Evolutionary conservation across 2,888 invertebrate species (phyloP).

Genomic region (Mesodorylaimus sp.): DNA sequence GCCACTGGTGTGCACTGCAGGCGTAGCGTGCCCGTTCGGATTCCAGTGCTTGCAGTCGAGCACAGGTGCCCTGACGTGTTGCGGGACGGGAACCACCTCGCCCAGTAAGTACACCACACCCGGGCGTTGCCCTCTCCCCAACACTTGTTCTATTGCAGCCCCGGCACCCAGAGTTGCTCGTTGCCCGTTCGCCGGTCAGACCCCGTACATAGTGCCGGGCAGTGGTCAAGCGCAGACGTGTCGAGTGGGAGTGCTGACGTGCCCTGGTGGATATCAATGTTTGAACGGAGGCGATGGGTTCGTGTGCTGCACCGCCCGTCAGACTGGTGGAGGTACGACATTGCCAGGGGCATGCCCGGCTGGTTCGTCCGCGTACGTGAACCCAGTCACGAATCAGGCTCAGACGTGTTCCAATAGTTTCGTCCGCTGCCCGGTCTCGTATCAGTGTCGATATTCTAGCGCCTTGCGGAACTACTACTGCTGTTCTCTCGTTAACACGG

Average conservation of each 20-base stretch:
- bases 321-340: not conserved
- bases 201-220: not conserved
- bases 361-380: constrained; percentile 20
- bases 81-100: not conserved
- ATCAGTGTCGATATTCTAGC: not conserved
- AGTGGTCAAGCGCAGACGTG: not conserved
- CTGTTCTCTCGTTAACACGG: not conserved
- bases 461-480: not conserved
- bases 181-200: not conserved
- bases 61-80: not conserved
- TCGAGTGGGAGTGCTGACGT: not conserved
- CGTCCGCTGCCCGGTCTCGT: not conserved
- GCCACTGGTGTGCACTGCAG: not conserved
- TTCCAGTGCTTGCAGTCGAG: not conserved
- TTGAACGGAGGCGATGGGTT: not conserved
- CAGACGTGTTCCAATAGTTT: constrained; percentile 17
- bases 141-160: too few relatives aligned
- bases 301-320: not conserved
- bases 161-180: not conserved
- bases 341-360: constrained; percentile 27
- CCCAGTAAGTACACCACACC: not conserved
- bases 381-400: constrained; percentile 21
- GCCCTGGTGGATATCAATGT: not conserved
- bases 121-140: not conserved
- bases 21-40: not conserved